Evolutionary conservation across 2,113 vertebrate species (phyloP), one percentile per base, ranked within the genome.

Genomic region (Monarcha castaneiventris): DNA sequence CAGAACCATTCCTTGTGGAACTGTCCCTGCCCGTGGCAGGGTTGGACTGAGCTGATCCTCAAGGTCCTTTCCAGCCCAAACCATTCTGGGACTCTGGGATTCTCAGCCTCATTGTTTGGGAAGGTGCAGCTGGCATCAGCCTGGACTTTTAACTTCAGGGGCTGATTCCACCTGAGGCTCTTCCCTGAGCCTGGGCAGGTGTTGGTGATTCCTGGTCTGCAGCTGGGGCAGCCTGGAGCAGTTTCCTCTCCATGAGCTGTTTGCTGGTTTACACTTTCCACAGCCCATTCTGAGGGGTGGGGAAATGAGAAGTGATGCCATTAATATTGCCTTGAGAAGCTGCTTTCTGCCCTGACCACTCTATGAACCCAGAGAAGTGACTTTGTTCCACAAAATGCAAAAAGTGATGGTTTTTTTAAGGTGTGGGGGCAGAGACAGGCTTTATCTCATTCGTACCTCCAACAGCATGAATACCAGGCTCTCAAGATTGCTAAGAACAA

Each of bases 361-460:
- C 59, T 4, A 1, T 39, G 79, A 71, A 35, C 48, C 64, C 68
- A 55, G 30, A 90, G 33, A 75, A 56, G 33, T 33, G 8, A 48
- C 35, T 63, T 55, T 22, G 74, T 49, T 33, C 35, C 26, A 23
- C 18, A 37, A 71, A 59, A 63, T 39, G 17, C 12, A 56, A 56
- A 73, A 86, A 33, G 10, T 0, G 0, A 2, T 26, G 0, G 0
- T 37, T 62, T 86, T 86, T 51, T 41, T 37, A 30, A 27, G 25
- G 30, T 6, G 1, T 30, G 9, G 58, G 25, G 66, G 30, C 37
- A 71, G 67, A 49, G 25, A 41, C 18, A 71, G 52, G 10, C 33
- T 52, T 86, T 22, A 35, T 77, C 75, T 75, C 61, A 11, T 49
- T 58, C 71, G 16, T 9, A 20, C 9, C 16, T 23, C 1, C 18